Conservation (phyloP, 2,113 vertebrate species). For the Dromas ardeola region DNA sequence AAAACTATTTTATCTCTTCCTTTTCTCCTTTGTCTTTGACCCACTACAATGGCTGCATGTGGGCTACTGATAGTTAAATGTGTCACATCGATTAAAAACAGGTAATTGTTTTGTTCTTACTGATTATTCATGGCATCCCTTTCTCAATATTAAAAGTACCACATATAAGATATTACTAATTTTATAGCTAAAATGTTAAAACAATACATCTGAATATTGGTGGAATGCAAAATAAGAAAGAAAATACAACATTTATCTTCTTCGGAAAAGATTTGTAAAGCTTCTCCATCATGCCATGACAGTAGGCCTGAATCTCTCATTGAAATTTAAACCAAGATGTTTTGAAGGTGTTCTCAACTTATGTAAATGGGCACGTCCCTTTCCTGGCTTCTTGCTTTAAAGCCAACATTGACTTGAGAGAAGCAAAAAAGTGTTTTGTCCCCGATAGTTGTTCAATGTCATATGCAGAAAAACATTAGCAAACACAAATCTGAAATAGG, state of each 20-base stretch:
- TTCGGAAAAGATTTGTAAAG: background rate
- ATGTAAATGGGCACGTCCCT: background rate
- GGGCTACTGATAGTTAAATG: background rate
- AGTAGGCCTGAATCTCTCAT: background rate
- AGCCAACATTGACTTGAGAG: background rate
- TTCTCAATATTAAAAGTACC: background rate
- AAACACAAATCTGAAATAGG: too few relatives aligned
- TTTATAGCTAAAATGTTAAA: background rate
- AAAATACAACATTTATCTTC: background rate
- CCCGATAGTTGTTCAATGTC: background rate
- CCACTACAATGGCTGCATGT: background rate
- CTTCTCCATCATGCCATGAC: background rate
- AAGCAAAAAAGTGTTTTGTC: background rate
- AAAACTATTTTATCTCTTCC: background rate
- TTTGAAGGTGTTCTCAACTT: background rate
- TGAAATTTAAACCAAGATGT: background rate
- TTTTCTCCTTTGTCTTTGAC: background rate
- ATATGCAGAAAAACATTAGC: too few relatives aligned
- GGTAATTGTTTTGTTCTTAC: background rate
- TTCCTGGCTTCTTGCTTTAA: background rate
- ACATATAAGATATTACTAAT: background rate
- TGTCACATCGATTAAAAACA: background rate
- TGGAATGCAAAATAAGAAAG: background rate
- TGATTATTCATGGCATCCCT: background rate
- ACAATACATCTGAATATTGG: background rate